These are phyloP conservation scores for Hylyphantes graminicola DNA, from an alignment of 1,140 invertebrate species.

Conservation along the genomic window DNA sequence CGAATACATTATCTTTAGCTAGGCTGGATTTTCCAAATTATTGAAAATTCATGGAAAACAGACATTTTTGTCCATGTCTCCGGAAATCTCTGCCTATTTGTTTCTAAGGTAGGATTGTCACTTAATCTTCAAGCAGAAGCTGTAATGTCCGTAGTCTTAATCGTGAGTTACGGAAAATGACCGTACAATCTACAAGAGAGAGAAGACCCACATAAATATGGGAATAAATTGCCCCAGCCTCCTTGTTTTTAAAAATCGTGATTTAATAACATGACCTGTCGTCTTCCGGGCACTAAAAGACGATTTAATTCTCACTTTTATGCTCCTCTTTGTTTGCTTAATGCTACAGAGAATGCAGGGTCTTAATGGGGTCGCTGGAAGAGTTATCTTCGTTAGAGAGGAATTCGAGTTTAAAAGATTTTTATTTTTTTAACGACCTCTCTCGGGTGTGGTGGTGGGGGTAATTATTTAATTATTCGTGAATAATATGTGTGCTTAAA, in stretches of 20 bases:
- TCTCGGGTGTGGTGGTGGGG: too few relatives aligned
- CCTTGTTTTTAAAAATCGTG: slow-evolving; percentile 35
- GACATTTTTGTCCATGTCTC: too few relatives aligned
- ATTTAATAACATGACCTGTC: slow-evolving; percentile 49
- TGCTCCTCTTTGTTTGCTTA: not conserved
- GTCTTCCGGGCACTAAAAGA: not conserved
- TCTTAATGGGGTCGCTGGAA: not conserved
- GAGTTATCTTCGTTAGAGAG: not conserved
- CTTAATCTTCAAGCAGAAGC: too few relatives aligned
- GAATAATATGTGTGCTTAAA: too few relatives aligned
- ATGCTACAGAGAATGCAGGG: not conserved
- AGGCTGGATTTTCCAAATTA: too few relatives aligned
- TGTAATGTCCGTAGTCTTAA: not conserved
- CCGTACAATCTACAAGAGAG: not conserved
- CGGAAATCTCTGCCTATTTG: too few relatives aligned
- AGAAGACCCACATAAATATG: slow-evolving; percentile 14
- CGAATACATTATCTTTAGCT: too few relatives aligned
- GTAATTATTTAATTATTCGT: too few relatives aligned
- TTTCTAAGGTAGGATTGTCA: too few relatives aligned
- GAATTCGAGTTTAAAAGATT: too few relatives aligned
- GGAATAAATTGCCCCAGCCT: slow-evolving; percentile 11
- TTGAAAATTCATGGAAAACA: too few relatives aligned
- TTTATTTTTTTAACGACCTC: too few relatives aligned
- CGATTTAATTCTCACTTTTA: slow-evolving; percentile 30
- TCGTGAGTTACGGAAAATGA: slow-evolving; percentile 45